phyloP scores from a whole-genome alignment of 2,797 vertebrate genomes.

The Echeneis naucrates region DNA sequence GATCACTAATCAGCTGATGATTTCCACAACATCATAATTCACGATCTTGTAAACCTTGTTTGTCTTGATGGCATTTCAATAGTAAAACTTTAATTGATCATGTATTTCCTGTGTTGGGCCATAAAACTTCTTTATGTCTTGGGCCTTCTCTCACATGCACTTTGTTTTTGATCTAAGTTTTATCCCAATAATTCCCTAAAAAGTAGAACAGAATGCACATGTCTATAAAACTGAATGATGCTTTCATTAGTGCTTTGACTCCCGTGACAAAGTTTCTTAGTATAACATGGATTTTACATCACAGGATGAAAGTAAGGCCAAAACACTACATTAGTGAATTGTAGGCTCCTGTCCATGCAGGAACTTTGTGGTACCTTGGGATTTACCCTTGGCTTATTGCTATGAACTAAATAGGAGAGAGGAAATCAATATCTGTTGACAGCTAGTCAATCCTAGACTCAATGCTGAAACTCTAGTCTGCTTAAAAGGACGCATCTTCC shows the following conservation, averaged over 20 bases:
- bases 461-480: constrained; percentile 74
- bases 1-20: constrained; percentile 73
- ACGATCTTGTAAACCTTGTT: constrained; percentile 33
- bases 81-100: constrained; percentile 38
- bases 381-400: constrained; percentile 75
- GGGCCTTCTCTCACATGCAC: not conserved
- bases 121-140: constrained; percentile 29
- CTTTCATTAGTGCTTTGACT: constrained; percentile 14
- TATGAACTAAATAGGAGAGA: constrained; percentile 78
- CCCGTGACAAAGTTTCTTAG: constrained; percentile 29
- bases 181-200: not conserved
- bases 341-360: constrained; percentile 49
- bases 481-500: constrained; percentile 76
- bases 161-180: not conserved
- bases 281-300: constrained; percentile 64
- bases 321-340: constrained; percentile 57
- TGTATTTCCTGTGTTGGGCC: constrained; percentile 26
- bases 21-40: constrained; percentile 67
- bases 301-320: constrained; percentile 52
- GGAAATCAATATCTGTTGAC: constrained; percentile 83
- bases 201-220: constrained; percentile 12
- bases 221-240: constrained; percentile 8
- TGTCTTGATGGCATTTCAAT: constrained; percentile 42
- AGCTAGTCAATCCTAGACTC: constrained; percentile 82
- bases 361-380: constrained; percentile 54